Evolutionary conservation across 1,140 invertebrate species (phyloP).

Genomic region (Amphibalanus amphitrite): DNA sequence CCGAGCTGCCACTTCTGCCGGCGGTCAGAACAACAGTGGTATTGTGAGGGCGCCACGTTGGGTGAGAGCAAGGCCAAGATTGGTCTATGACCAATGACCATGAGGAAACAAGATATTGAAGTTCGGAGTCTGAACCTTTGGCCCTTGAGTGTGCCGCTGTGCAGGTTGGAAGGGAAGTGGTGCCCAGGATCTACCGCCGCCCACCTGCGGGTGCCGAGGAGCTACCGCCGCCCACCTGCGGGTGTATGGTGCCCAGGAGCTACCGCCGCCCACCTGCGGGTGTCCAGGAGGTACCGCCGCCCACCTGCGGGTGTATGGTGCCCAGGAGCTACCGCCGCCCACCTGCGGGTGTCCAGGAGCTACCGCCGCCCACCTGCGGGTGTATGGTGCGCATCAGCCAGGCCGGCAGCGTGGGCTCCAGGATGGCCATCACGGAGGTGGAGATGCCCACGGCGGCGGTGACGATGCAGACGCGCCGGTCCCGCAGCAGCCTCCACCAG

Average conservation of each 20-base stretch:
- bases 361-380: constrained; percentile 38
- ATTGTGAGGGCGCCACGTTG: too few relatives aligned
- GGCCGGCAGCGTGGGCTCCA: constrained; percentile 63
- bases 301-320: background rate
- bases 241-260: constrained; percentile 49
- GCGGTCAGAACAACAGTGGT: constrained; percentile 9
- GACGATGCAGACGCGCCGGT: constrained; percentile 35
- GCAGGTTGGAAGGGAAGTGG: too few relatives aligned
- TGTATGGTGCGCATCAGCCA: constrained; percentile 54
- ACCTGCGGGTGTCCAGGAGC: background rate
- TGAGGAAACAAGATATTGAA: too few relatives aligned
- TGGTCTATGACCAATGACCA: too few relatives aligned
- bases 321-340: too few relatives aligned
- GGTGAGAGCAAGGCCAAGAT: too few relatives aligned
- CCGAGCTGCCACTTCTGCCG: constrained; percentile 53
- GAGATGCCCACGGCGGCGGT: constrained; percentile 50
- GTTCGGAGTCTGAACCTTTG: too few relatives aligned
- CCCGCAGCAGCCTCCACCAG: constrained; percentile 37
- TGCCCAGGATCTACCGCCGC: constrained; percentile 7
- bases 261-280: too few relatives aligned
- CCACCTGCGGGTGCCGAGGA: too few relatives aligned
- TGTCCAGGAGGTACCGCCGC: background rate
- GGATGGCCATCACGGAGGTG: constrained; percentile 55
- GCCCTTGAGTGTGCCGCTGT: too few relatives aligned
- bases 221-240: constrained; percentile 42